Conservation (phyloP, 2,113 vertebrate genomes). For the Aplodontia rufa region DNA sequence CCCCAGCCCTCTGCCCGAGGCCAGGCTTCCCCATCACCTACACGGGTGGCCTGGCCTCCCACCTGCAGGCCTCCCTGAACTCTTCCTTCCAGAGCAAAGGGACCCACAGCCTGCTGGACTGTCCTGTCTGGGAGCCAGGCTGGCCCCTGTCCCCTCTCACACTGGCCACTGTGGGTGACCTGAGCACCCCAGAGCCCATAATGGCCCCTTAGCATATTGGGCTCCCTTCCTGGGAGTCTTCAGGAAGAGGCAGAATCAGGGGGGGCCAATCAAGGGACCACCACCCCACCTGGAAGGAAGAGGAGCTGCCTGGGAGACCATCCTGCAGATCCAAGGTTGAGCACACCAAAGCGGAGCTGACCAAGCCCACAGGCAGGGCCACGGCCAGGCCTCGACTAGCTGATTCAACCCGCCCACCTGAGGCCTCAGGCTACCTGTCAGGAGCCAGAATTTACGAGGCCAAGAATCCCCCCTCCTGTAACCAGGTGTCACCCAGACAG, state of each 20-base stretch:
- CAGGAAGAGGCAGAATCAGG: neutral
- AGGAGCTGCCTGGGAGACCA: neutral
- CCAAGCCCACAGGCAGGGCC: neutral
- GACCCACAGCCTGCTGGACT: accelerated
- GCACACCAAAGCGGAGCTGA: accelerated
- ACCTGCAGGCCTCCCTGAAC: neutral
- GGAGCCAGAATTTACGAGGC: neutral
- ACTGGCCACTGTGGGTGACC: neutral
- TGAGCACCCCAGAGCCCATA: neutral
- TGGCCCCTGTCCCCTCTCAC: neutral
- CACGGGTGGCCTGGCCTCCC: neutral
- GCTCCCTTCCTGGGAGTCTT: neutral
- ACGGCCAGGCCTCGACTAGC: neutral
- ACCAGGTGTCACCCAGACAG: slow-evolving; percentile 33
- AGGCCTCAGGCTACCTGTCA: neutral
- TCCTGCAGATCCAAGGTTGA: accelerated
- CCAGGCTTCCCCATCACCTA: neutral
- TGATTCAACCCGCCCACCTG: neutral
- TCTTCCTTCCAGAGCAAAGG: neutral
- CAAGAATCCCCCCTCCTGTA: neutral
- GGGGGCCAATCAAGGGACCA: neutral
- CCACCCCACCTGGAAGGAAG: neutral
- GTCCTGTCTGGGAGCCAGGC: neutral
- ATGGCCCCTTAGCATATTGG: accelerated
- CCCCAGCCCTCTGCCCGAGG: neutral